Percentiles rank a stretch among this genome's conserved stretches.
Conservation (phyloP, 2,888 invertebrate species). For the Agonum fuliginosum region DNA sequence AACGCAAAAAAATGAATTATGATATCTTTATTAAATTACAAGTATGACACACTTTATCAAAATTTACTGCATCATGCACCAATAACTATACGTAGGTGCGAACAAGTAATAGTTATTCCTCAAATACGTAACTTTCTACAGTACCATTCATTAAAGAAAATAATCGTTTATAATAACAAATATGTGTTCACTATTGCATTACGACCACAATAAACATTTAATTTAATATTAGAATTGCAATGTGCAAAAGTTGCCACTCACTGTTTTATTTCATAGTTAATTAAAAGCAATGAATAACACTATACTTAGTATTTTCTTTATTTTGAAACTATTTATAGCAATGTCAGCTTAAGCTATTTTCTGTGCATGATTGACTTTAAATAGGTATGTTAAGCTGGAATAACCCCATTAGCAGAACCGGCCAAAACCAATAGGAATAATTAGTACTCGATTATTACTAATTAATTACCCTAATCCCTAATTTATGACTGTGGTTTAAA, state of each 20-base stretch:
- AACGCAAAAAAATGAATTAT: no score
- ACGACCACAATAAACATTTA: conserved; percentile 5
- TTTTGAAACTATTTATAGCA: no score
- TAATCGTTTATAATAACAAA: conserved; percentile 18
- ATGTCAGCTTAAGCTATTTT: no score
- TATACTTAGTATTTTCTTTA: no score
- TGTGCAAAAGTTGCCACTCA: background rate
- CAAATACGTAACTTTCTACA: conserved; percentile 9
- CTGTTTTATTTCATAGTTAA: background rate
- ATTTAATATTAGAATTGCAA: background rate
- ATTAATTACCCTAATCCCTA: no score
- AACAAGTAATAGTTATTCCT: background rate
- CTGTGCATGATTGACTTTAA: no score
- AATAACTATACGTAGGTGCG: background rate
- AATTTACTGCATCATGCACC: background rate
- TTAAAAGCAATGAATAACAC: no score
- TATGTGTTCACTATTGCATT: background rate
- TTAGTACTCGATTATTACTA: no score
- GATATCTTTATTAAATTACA: background rate
- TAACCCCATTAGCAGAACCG: no score
- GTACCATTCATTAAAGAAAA: conserved; percentile 22
- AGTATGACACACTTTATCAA: background rate
- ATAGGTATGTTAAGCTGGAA: no score
- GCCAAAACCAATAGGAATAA: no score
- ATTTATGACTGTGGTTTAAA: no score